Evolutionary conservation across 2,113 vertebrate genomes (phyloP).

Genomic region (Pterophyllum scalare): DNA sequence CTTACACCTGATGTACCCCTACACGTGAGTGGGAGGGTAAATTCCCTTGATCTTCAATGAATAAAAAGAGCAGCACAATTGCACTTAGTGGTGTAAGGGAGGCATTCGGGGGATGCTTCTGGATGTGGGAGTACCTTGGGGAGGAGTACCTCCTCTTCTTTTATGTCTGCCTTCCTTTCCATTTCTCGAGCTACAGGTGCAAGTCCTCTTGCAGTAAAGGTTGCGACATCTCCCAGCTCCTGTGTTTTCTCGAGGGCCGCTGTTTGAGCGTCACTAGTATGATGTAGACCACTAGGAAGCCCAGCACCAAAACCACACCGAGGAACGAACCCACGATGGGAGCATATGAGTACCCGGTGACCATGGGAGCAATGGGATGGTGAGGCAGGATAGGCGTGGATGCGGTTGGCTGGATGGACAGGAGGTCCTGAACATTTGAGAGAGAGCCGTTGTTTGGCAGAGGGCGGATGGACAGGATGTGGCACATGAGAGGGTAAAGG

Average conservation of each 20-base stretch:
- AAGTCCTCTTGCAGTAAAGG: slow-evolving; percentile 86
- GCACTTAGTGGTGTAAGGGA: slow-evolving; percentile 11
- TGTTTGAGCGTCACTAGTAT: slow-evolving; percentile 84
- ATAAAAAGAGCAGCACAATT: slow-evolving; percentile 22
- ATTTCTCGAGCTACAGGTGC: slow-evolving; percentile 64
- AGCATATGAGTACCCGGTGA: slow-evolving; percentile 74
- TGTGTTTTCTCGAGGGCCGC: slow-evolving; percentile 76
- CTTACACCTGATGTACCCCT: slow-evolving; percentile 11
- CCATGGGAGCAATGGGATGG: slow-evolving; percentile 24
- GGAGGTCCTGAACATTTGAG: slow-evolving; percentile 81
- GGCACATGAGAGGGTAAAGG: slow-evolving; percentile 91
- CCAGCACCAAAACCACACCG: slow-evolving; percentile 82
- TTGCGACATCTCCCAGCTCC: slow-evolving; percentile 85
- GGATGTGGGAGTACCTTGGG: slow-evolving; percentile 45
- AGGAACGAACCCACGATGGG: slow-evolving; percentile 83
- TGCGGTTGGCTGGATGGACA: slow-evolving; percentile 53
- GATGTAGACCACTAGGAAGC: slow-evolving; percentile 85
- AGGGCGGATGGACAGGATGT: slow-evolving; percentile 84
- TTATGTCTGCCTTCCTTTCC: neutral
- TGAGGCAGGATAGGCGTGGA: neutral
- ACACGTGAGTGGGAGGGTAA: neutral
- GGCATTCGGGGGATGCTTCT: slow-evolving; percentile 52
- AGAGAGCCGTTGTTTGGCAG: slow-evolving; percentile 91
- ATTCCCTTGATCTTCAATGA: slow-evolving; percentile 14
- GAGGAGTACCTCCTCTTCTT: slow-evolving; percentile 60